Conservation (phyloP, 1,140 invertebrate species). For the Eupristina koningsbergeri region DNA sequence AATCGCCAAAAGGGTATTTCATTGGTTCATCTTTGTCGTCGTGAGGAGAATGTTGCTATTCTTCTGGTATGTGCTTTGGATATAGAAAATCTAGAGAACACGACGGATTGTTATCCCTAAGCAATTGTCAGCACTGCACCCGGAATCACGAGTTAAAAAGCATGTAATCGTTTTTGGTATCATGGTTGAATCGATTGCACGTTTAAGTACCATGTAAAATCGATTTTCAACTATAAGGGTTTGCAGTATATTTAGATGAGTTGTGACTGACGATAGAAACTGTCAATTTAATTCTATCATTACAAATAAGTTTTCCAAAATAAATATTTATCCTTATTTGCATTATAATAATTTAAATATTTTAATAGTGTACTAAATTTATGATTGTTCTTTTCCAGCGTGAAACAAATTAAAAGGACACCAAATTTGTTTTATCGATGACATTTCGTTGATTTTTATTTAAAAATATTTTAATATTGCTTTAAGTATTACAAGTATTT, state of each 20-base stretch:
- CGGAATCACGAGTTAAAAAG: constrained; percentile 13
- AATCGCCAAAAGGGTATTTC: not conserved
- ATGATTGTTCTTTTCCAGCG: no score
- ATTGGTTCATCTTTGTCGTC: not conserved
- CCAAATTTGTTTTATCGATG: no score
- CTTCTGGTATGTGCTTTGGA: constrained; percentile 6
- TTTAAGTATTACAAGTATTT: no score
- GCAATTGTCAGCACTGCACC: not conserved
- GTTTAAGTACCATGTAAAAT: not conserved
- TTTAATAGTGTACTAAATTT: no score
- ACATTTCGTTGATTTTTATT: no score
- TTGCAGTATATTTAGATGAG: not conserved
- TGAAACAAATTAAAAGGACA: no score
- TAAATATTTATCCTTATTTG: no score
- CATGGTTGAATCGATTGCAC: not conserved
- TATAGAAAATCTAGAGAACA: constrained; percentile 19
- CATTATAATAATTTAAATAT: no score
- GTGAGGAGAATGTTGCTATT: not conserved
- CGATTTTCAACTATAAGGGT: not conserved
- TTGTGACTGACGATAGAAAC: not conserved
- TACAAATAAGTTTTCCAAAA: no score
- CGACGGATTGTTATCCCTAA: not conserved
- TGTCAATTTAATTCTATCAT: not conserved
- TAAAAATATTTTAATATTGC: no score
- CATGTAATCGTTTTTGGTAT: constrained; percentile 27